These are phyloP conservation scores for Procambarus virginalis DNA, from an alignment of 1,140 invertebrate species.

Conservation along the genomic window DNA sequence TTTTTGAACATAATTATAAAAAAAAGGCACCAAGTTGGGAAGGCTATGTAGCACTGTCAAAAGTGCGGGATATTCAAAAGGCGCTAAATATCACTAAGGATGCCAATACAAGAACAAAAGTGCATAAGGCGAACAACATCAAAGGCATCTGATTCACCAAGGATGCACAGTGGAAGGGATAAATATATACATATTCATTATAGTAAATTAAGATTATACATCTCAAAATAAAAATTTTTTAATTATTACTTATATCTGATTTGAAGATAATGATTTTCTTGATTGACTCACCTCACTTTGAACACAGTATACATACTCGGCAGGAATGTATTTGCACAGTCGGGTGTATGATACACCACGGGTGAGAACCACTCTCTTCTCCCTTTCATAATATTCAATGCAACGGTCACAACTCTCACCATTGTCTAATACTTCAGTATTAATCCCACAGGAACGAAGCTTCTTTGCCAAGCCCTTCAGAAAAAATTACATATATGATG, in stretches of 20 bases:
- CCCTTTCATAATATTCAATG: constrained; percentile 32
- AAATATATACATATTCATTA: no score
- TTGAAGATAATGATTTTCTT: background rate
- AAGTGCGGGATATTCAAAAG: no score
- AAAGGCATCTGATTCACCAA: no score
- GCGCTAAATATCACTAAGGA: no score
- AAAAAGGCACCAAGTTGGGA: no score
- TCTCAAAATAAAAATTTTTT: background rate
- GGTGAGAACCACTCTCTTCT: constrained; percentile 38
- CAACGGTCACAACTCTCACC: constrained; percentile 40
- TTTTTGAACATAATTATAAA: no score
- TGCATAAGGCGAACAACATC: no score
- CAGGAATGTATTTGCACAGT: constrained; percentile 29
- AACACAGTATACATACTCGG: constrained; percentile 31
- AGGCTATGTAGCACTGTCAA: no score
- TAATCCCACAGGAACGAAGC: constrained; percentile 46
- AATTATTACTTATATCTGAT: background rate
- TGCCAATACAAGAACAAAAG: no score
- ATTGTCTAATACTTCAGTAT: constrained; percentile 42
- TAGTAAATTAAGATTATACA: no score
- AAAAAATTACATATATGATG: background rate
- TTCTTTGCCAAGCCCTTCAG: constrained; percentile 45
- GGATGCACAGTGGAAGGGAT: no score
- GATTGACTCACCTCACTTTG: constrained; percentile 34
- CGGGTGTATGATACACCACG: constrained; percentile 22